These are phyloP conservation scores for Dipodomys merriami DNA, from an alignment of 2,113 vertebrate species.

Conservation along the genomic window DNA sequence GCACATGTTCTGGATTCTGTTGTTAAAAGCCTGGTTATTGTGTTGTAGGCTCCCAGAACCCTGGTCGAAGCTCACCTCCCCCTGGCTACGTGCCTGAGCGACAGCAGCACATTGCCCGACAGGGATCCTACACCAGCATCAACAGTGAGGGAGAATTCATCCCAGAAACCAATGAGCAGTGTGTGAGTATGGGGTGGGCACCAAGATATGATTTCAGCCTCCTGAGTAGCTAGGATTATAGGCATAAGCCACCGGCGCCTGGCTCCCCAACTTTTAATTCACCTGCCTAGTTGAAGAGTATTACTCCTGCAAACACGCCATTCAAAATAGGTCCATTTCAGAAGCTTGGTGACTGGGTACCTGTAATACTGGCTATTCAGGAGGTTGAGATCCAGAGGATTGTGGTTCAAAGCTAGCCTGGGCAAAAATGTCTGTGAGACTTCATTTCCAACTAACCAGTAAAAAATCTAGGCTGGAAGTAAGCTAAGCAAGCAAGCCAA, in stretches of 20 bases:
- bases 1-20: neutral
- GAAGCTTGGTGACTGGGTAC: too few species aligned
- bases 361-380: too few species aligned
- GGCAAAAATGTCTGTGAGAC: too few species aligned
- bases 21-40: constrained; percentile 45
- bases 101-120: constrained; percentile 96
- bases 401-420: too few species aligned
- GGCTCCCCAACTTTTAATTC: too few species aligned
- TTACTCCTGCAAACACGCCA: neutral
- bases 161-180: constrained; percentile 95
- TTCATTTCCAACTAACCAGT: too few species aligned
- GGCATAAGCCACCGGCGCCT: too few species aligned
- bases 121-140: constrained; percentile 98
- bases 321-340: neutral
- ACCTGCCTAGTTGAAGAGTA: neutral
- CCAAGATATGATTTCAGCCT: too few species aligned
- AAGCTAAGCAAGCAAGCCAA: too few species aligned
- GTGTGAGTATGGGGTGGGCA: constrained; percentile 88
- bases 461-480: too few species aligned
- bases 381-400: too few species aligned
- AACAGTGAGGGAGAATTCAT: constrained; percentile 99
- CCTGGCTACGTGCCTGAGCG: constrained; percentile 96
- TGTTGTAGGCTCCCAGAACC: constrained; percentile 93
- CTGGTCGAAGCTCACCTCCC: constrained; percentile 95
- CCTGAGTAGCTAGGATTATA: too few species aligned